These are phyloP conservation scores for Porites rus DNA, from an alignment of 92 coral and sea anemone species.

Conservation along the genomic window DNA sequence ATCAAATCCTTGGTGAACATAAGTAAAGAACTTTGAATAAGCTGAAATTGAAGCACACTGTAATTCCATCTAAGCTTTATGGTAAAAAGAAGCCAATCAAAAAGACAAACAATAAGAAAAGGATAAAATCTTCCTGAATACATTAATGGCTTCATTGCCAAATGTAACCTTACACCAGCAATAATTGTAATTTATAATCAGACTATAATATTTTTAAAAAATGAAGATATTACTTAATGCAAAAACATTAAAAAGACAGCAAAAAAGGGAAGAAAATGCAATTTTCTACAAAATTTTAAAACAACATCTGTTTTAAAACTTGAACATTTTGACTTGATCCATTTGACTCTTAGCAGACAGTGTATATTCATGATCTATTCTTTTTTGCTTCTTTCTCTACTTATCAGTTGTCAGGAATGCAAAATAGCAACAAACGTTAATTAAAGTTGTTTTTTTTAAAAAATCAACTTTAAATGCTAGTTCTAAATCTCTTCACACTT, in stretches of 20 bases:
- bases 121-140: constrained; percentile 11
- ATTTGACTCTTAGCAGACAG: too few relatives aligned
- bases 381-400: too few relatives aligned
- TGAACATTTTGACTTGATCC: too few relatives aligned
- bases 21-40: neutral
- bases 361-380: too few relatives aligned
- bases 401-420: too few relatives aligned
- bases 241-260: neutral
- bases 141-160: constrained; percentile 22
- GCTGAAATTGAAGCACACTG: constrained; percentile 9
- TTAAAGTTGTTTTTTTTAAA: too few relatives aligned
- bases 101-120: constrained; percentile 12
- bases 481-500: too few relatives aligned
- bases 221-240: neutral
- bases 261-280: too few relatives aligned
- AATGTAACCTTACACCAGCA: neutral
- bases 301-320: too few relatives aligned
- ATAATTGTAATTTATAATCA: neutral
- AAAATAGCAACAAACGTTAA: too few relatives aligned
- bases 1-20: neutral
- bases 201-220: neutral
- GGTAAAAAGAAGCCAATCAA: constrained; percentile 10
- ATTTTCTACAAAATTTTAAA: too few relatives aligned
- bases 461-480: too few relatives aligned
- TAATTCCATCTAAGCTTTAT: constrained; percentile 27